These are phyloP conservation scores for Latrodectus elegans DNA, from an alignment of 2,888 invertebrate species.

Conservation along the genomic window DNA sequence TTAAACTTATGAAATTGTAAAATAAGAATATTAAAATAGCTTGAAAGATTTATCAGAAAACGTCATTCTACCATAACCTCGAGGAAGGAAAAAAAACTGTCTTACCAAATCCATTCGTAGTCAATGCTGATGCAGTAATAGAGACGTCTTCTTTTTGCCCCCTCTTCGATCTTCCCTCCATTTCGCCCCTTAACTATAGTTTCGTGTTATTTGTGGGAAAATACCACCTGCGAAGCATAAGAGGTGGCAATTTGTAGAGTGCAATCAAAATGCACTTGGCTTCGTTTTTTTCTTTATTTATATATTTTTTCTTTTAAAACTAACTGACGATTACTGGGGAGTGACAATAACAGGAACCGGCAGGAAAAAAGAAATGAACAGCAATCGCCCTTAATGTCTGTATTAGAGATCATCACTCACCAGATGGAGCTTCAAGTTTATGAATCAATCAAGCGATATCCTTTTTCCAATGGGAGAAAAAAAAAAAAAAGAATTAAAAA, in stretches of 20 bases:
- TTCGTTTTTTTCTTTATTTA: background rate
- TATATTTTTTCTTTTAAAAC: no score
- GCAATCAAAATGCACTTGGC: constrained; percentile 45
- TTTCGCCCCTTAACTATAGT: background rate
- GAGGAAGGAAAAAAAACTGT: no score
- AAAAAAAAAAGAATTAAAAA: no score
- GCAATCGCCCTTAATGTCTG: constrained; percentile 46
- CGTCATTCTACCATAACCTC: no score
- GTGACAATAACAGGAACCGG: constrained; percentile 48
- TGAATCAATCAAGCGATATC: no score
- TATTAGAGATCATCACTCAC: constrained; percentile 18
- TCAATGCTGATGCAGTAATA: no score
- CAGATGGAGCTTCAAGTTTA: no score
- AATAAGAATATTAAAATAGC: no score
- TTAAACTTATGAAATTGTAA: no score
- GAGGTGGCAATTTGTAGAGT: constrained; percentile 41
- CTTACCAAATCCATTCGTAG: no score
- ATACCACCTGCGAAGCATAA: constrained; percentile 52
- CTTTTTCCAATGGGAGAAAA: no score
- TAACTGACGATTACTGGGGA: constrained; percentile 47
- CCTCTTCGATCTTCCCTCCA: background rate
- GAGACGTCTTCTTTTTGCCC: background rate
- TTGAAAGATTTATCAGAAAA: no score
- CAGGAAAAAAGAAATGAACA: constrained; percentile 4
- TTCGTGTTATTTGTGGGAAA: constrained; percentile 5